Conservation (phyloP, 2,888 invertebrate species). For the Scaeva pyrastri region DNA sequence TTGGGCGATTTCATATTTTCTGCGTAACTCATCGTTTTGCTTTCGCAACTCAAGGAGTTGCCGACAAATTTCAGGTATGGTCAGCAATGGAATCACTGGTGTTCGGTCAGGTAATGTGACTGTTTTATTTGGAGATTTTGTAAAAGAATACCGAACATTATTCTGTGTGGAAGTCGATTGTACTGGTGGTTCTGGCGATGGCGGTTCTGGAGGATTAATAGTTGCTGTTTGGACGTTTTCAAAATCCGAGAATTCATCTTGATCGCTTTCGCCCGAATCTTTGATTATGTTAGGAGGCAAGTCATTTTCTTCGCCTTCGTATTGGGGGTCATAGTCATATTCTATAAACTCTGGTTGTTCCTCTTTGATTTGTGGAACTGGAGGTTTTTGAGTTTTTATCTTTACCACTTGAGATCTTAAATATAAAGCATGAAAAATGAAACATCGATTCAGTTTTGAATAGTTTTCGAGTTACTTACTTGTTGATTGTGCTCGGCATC, state of each 20-base stretch:
- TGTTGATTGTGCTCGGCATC: conserved; percentile 80
- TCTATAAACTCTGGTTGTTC: conserved; percentile 18
- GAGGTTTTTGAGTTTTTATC: conserved; percentile 22
- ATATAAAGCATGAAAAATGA: conserved; percentile 18
- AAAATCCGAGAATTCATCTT: conserved; percentile 51
- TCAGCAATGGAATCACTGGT: conserved; percentile 80
- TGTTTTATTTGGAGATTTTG: conserved; percentile 37
- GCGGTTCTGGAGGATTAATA: conserved; percentile 63
- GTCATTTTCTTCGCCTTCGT: conserved; percentile 67
- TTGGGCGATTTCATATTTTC: conserved; percentile 80
- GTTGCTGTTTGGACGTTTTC: conserved; percentile 47
- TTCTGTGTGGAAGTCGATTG: conserved; percentile 33
- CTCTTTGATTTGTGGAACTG: conserved; percentile 14
- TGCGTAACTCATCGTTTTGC: conserved; percentile 81
- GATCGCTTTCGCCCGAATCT: conserved; percentile 72
- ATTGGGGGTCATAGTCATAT: conserved; percentile 23
- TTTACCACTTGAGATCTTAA: conserved; percentile 78
- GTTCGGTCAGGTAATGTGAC: conserved; percentile 68
- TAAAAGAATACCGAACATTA: conserved; percentile 18
- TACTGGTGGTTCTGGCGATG: conserved; percentile 43
- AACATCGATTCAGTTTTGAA: neutral
- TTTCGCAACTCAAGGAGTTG: conserved; percentile 81
- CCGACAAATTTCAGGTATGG: conserved; percentile 81
- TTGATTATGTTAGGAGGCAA: conserved; percentile 77
- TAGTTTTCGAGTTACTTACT: conserved; percentile 75